These are phyloP conservation scores for Myoxocephalus aenaeus DNA, from an alignment of 2,797 vertebrate species.

Conservation along the genomic window DNA sequence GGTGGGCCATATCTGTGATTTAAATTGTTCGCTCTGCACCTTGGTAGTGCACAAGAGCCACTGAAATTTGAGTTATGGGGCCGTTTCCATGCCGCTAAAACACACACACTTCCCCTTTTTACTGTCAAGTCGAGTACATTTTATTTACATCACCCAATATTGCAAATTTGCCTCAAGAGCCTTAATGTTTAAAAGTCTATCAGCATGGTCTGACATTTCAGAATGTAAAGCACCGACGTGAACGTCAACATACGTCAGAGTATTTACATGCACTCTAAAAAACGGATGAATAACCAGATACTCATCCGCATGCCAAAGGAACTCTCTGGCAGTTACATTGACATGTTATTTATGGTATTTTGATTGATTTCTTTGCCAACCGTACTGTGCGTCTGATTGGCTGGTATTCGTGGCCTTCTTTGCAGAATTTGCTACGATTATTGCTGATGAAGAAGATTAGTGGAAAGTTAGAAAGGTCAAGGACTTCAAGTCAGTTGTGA, in stretches of 20 bases:
- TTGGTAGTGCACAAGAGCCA: conserved; percentile 5
- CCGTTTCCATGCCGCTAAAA: conserved; percentile 8
- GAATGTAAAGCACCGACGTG: not conserved
- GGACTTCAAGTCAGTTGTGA: too few relatives aligned
- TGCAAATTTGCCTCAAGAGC: not conserved
- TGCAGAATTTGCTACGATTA: too few relatives aligned
- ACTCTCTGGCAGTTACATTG: too few relatives aligned
- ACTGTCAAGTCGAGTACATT: not conserved
- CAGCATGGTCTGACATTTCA: not conserved
- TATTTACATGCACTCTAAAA: not conserved
- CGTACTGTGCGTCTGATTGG: too few relatives aligned
- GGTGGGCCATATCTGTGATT: conserved; percentile 14
- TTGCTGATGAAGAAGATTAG: too few relatives aligned
- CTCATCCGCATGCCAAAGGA: too few relatives aligned
- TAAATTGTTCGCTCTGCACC: conserved; percentile 33
- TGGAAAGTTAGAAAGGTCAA: too few relatives aligned
- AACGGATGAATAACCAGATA: not conserved
- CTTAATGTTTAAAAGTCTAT: not conserved
- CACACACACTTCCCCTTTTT: not conserved
- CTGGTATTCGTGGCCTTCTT: too few relatives aligned
- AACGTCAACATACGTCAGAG: not conserved
- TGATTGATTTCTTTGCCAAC: not conserved
- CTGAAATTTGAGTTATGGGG: not conserved
- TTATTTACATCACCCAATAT: not conserved
- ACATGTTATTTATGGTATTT: too few relatives aligned